Base-by-base conservation (phyloP, 2,113 vertebrate species). In the Ahaetulla prasina region DNA sequence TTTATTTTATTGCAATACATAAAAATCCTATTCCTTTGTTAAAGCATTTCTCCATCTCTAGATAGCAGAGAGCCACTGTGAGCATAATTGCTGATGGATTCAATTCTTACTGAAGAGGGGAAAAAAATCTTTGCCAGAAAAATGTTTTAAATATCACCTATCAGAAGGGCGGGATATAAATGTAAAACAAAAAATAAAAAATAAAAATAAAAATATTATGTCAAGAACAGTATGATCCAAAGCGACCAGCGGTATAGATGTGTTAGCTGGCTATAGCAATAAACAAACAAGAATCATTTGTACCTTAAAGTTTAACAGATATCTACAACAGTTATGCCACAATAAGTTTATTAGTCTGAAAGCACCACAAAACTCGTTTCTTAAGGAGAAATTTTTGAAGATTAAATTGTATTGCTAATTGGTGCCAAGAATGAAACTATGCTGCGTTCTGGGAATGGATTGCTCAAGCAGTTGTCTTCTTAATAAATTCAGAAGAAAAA, bases 91-190 rank as follows among this genome's bases (percentile, higher is more conserved):
- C 57, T 68, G 55, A 90, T 87, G 90, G 92, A 92, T 50, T 85
- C n/a, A 57, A 54, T 93, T 93, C 25, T 85, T 16, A 90, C 80
- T 52, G 54, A 35, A 60, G 74, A 52, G 14, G 47, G 14, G 47
- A 60, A 74, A 25, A 85, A 74, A 18, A 22, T 55, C 60, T 85
- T 90, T 93, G 89, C 74, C 85, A 87, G 57, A 80, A 45, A 74
- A 92, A 92, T 74, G 35, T 88, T 43, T 88, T 63, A 88, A 92
- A 87, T 92, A 88, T 92, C 91, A 92, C 85, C 27, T 87, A 55
- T 87, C 47, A 30, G n/a, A n/a, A n/a, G n/a, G n/a, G n/a, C n/a
- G n/a, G n/a, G n/a, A n/a, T n/a, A n/a, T n/a, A n/a, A n/a, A n/a
- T n/a, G n/a, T n/a, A n/a, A n/a, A n/a, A n/a, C n/a, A n/a, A n/a